Base-by-base conservation (phyloP, 1,140 invertebrate species). In the Trachelipus rathkii region DNA sequence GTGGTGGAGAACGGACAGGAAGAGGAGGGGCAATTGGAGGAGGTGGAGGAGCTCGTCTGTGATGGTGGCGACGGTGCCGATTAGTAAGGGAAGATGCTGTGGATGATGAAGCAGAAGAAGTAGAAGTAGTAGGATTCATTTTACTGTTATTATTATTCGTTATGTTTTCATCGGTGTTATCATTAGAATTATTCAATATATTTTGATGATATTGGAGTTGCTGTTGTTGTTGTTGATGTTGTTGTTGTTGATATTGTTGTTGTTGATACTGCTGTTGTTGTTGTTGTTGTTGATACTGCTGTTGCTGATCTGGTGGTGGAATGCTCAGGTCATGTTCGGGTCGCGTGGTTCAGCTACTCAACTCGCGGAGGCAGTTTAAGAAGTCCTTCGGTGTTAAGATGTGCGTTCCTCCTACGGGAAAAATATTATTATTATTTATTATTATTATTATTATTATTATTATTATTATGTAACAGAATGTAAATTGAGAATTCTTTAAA, bases 361-460 rank as follows among this genome's bases (percentile, higher is more conserved):
- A 87, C 83, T 93, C 92, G 82, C 91, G 90, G 73, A 98, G 87
- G 85, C 98, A 95, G 69, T 90, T 90, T 44, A 99, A 87, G 87
- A 99, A 99, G 76, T 91, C 92, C 85, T 98, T 94, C 21, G 97
- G n/a, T 45, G 95, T 97, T 77, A 98, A 89, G 79, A 99, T 91
- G 84, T 98, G 96, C 60, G 97, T 98, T 10, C 95, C 96, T 77
- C 92, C 91, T 92, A 84, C 84, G 79, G 79, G 60, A 83, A 77
- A 72, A 69, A n/a, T n/a, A n/a, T n/a, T n/a, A n/a, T n/a, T 66
- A 74, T 10, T 80, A n/a, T 69, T 8, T 15, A 43, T 44, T 72
- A 76, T 75, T 74, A 68, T 74, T 45, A 45, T 10, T 21, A 13
- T 33, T 23, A 50, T 66, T 23, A 66, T n/a, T n/a, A n/a, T n/a